phyloP scores from a whole-genome alignment of 2,113 vertebrate species.

The Oncorhynchus clarkii region DNA sequence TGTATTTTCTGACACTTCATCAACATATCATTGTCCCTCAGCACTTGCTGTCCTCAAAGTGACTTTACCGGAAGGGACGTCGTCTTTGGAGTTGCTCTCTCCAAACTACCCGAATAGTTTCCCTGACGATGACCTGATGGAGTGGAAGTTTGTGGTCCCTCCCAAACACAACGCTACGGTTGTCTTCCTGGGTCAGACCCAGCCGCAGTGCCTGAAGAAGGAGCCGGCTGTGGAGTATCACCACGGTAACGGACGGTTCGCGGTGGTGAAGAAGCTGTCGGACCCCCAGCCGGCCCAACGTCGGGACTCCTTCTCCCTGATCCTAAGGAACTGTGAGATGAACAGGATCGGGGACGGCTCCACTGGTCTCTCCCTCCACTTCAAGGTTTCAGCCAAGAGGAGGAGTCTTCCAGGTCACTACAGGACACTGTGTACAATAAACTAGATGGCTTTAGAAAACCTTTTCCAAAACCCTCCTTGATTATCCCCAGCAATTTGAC shows the following conservation, averaged over 20 bases:
- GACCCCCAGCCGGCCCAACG: slow-evolving; percentile 73
- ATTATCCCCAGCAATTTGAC: no score
- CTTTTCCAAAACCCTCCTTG: no score
- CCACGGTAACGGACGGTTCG: slow-evolving; percentile 25
- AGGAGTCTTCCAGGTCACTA: background rate
- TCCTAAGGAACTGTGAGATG: slow-evolving; percentile 84
- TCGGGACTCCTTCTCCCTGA: slow-evolving; percentile 77
- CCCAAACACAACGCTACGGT: slow-evolving; percentile 66
- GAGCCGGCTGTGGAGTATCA: slow-evolving; percentile 76
- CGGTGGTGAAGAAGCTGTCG: slow-evolving; percentile 53
- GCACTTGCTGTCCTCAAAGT: slow-evolving; percentile 83
- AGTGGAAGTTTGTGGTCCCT: slow-evolving; percentile 82
- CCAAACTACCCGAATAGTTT: slow-evolving; percentile 84
- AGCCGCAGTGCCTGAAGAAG: slow-evolving; percentile 80
- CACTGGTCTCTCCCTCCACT: slow-evolving; percentile 66
- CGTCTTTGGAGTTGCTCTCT: slow-evolving; percentile 77
- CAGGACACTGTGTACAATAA: background rate
- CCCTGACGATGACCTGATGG: slow-evolving; percentile 81
- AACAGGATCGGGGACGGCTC: slow-evolving; percentile 51
- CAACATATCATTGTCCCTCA: slow-evolving; percentile 44
- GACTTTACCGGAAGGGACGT: slow-evolving; percentile 63
- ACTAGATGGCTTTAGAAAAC: no score
- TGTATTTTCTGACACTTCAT: background rate
- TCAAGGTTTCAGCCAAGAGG: slow-evolving; percentile 70
- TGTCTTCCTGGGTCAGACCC: slow-evolving; percentile 68